These are phyloP conservation scores for Stegastes partitus DNA, from an alignment of 2,113 vertebrate species.

Conservation along the genomic window DNA sequence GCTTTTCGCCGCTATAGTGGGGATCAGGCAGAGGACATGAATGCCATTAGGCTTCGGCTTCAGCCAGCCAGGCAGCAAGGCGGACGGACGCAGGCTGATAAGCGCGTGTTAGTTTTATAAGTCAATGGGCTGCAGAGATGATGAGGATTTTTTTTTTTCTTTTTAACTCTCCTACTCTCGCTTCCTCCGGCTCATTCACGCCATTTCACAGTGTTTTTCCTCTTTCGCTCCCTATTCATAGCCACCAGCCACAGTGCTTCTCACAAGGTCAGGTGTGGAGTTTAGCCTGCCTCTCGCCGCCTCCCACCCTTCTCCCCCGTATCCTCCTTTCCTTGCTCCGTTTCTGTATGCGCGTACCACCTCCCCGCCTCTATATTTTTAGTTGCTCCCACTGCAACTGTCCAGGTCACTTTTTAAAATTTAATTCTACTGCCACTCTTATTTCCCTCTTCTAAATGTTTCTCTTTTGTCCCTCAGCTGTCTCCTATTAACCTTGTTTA, in stretches of 20 bases:
- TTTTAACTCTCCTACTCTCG: not conserved
- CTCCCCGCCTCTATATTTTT: slow-evolving; percentile 56
- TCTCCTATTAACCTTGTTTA: slow-evolving; percentile 72
- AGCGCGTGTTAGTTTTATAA: slow-evolving; percentile 69
- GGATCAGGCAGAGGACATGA: slow-evolving; percentile 77
- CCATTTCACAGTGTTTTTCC: slow-evolving; percentile 17
- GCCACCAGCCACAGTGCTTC: slow-evolving; percentile 27
- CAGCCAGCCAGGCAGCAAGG: slow-evolving; percentile 50
- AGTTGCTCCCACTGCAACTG: slow-evolving; percentile 32
- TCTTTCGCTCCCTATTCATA: slow-evolving; percentile 23
- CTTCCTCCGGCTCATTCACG: slow-evolving; percentile 29
- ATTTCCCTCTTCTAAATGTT: slow-evolving; percentile 27
- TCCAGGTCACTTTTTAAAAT: slow-evolving; percentile 1
- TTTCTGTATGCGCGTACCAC: slow-evolving; percentile 40
- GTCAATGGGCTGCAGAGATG: slow-evolving; percentile 66
- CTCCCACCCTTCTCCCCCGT: slow-evolving; percentile 33
- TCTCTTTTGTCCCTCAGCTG: slow-evolving; percentile 68
- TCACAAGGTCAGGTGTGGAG: slow-evolving; percentile 72
- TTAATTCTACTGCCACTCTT: slow-evolving; percentile 31
- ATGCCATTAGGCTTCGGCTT: slow-evolving; percentile 63
- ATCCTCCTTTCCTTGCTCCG: slow-evolving; percentile 51
- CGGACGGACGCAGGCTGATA: slow-evolving; percentile 53
- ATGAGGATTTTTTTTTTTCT: slow-evolving; percentile 46
- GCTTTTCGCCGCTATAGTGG: slow-evolving; percentile 47
- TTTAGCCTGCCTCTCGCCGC: slow-evolving; percentile 27